Evolutionary conservation across 1,140 invertebrate species (phyloP).

Genomic region (Drosophila littoralis): DNA sequence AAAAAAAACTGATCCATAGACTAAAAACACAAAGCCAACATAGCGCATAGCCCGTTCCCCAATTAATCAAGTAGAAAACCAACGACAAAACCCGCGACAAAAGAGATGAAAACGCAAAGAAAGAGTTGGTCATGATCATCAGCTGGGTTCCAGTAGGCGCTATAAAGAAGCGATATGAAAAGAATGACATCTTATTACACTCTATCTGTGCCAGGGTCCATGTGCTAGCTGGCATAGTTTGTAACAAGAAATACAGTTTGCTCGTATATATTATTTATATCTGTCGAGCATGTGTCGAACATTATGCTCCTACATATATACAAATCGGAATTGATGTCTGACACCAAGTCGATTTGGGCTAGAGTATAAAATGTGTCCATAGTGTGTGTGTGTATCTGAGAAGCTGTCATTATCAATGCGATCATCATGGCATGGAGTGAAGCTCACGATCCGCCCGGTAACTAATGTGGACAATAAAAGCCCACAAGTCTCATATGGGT

Average conservation of each 20-base stretch:
- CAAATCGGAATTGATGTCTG: too few relatives aligned
- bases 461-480: constrained; percentile 56
- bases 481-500: constrained; percentile 41
- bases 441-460: constrained; percentile 44
- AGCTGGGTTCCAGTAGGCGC: constrained; percentile 28
- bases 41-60: constrained; percentile 33
- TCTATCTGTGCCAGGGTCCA: not conserved
- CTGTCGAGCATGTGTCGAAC: too few relatives aligned
- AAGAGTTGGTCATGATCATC: constrained; percentile 36
- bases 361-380: constrained; percentile 17
- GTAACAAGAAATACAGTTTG: too few relatives aligned
- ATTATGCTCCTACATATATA: too few relatives aligned
- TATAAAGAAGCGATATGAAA: constrained; percentile 21
- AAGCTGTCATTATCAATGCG: constrained; percentile 40
- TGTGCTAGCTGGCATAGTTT: not conserved
- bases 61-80: constrained; percentile 70
- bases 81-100: constrained; percentile 52
- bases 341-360: too few relatives aligned
- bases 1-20: constrained; percentile 12
- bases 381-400: not conserved
- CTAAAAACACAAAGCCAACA: constrained; percentile 16
- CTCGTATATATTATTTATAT: too few relatives aligned
- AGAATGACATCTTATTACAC: constrained; percentile 35
- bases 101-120: constrained; percentile 38
- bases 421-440: constrained; percentile 41